phyloP scores from a whole-genome alignment of 2,113 vertebrate species.

The Sus scrofa region T2T-Sscrofa CM000827.6:71078001-71078500 shows the following conservation, averaged over 20 bases:
- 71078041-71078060: not conserved
- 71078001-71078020: conserved; percentile 43
- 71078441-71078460: not conserved
- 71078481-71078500: conserved; percentile 10
- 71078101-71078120: conserved; percentile 58
- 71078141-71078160: conserved; percentile 9
- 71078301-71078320: not conserved
- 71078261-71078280: conserved; percentile 50
- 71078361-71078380: not conserved
- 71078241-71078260: not conserved
- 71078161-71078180: conserved; percentile 9
- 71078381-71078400: not conserved
- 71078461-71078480: conserved; percentile 34
- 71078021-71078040: not conserved
- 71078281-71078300: conserved; percentile 54
- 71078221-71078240: conserved; percentile 27
- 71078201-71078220: not conserved
- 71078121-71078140: not conserved
- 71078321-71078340: not conserved
- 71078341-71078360: not conserved
- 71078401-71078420: conserved; percentile 30
- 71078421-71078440: conserved; percentile 60
- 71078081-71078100: not conserved
- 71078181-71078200: conserved; percentile 18
- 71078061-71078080: not conserved